A percentile compares a stretch with the other conserved stretches of the same genome.
phyloP scores from a whole-genome alignment of 1,140 invertebrate species.

The Batillaria attramentaria region DNA sequence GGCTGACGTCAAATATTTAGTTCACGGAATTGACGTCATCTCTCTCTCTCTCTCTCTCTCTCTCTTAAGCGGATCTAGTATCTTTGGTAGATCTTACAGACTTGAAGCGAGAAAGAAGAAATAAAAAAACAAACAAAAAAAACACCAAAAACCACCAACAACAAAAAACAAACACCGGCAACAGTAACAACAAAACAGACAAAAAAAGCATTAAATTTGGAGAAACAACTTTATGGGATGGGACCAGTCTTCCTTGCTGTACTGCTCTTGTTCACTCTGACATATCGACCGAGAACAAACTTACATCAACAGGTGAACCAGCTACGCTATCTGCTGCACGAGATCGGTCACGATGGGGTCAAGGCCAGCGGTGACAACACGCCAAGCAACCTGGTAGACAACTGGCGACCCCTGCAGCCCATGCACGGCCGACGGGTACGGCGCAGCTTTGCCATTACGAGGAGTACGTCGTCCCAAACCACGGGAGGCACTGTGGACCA shows the following conservation, averaged over 20 bases:
- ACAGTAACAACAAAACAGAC: no score
- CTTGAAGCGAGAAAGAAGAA: no score
- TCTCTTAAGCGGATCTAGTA: no score
- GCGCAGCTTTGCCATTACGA: conserved; percentile 31
- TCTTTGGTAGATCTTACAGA: no score
- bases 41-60: no score
- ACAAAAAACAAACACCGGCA: no score
- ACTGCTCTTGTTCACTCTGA: background rate
- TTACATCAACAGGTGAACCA: conserved; percentile 29
- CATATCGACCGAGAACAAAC: background rate
- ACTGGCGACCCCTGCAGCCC: conserved; percentile 62
- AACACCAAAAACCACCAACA: no score
- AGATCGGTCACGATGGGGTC: conserved; percentile 22
- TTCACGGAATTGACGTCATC: no score
- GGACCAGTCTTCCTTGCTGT: background rate
- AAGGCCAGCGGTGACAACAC: conserved; percentile 6
- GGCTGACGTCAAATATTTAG: no score
- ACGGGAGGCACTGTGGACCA: background rate
- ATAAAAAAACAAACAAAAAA: no score
- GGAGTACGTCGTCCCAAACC: background rate
- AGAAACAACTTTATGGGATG: no score
- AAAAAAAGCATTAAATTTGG: no score
- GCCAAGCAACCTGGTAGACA: conserved; percentile 51
- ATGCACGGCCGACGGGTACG: conserved; percentile 52
- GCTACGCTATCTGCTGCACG: conserved; percentile 29